phyloP scores from a whole-genome alignment of 2,113 vertebrate genomes.

The Brienomyrus longianalis region DNA sequence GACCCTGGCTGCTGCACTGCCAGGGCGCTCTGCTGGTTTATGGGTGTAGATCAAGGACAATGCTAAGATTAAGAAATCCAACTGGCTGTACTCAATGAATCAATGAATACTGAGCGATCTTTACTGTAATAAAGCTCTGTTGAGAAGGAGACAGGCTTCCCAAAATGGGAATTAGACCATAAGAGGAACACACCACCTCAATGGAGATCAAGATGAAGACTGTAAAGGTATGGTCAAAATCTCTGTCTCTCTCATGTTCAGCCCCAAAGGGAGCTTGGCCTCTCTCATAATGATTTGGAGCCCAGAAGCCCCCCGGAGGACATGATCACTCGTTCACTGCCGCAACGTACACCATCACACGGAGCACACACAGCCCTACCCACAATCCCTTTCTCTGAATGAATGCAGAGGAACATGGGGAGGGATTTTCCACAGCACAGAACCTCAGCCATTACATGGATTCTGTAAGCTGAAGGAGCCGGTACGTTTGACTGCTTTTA shows the following conservation, averaged over 20 bases:
- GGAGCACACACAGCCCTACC: neutral
- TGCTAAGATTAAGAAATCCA: neutral
- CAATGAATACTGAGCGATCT: neutral
- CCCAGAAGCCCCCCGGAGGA: neutral
- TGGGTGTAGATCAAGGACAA: neutral
- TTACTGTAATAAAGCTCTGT: neutral
- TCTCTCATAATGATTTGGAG: constrained; percentile 8
- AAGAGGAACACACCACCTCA: neutral
- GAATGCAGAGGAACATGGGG: neutral
- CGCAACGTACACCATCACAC: neutral
- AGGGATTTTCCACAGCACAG: neutral
- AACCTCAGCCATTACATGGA: neutral
- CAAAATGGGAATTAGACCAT: neutral
- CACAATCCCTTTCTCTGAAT: neutral
- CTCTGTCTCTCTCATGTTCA: neutral
- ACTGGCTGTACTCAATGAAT: neutral
- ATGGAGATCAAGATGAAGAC: neutral
- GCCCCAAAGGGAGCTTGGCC: neutral
- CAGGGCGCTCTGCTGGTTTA: neutral
- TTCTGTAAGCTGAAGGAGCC: neutral
- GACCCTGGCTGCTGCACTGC: neutral
- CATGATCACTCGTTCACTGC: neutral
- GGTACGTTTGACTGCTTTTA: neutral
- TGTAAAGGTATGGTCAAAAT: neutral
- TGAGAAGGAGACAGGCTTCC: neutral